Evolutionary conservation across 1,140 invertebrate species (phyloP).

Genomic region (Brachionus asplanchnoidis): DNA sequence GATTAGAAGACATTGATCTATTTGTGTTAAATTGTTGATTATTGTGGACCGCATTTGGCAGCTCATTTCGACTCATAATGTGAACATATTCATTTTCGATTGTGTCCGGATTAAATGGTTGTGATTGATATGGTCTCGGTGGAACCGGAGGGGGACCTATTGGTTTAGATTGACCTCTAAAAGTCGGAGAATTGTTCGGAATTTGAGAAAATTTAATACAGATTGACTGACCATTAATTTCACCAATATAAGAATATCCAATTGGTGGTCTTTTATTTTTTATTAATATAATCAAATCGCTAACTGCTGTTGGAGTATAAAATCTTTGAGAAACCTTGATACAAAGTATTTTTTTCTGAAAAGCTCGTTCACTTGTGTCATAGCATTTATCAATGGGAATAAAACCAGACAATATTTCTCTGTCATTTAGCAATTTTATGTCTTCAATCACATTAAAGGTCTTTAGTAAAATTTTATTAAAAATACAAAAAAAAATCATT

Average conservation of each 20-base stretch:
- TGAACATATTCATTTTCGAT: slow-evolving; percentile 13
- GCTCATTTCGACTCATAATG: background rate
- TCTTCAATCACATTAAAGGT: slow-evolving; percentile 41
- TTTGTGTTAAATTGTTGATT: background rate
- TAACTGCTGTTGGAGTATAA: slow-evolving; percentile 25
- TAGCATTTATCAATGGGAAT: slow-evolving; percentile 29
- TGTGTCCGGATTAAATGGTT: background rate
- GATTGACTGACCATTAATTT: slow-evolving; percentile 36
- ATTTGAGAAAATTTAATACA: slow-evolving; percentile 37
- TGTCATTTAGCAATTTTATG: slow-evolving; percentile 27
- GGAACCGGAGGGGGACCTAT: background rate
- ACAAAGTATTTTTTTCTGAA: slow-evolving; percentile 25
- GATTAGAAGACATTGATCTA: background rate
- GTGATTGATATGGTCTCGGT: slow-evolving; percentile 23
- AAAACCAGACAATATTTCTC: slow-evolving; percentile 7
- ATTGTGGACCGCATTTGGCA: background rate
- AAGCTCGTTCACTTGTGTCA: slow-evolving; percentile 32
- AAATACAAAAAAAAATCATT: background rate
- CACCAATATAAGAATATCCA: slow-evolving; percentile 38
- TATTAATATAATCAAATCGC: slow-evolving; percentile 25
- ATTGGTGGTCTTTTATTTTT: background rate
- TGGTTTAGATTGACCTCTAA: background rate
- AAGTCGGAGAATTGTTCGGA: background rate
- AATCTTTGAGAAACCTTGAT: slow-evolving; percentile 28
- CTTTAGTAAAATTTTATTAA: background rate